phyloP scores from a whole-genome alignment of 2,888 invertebrate species.

The Coelogynopora nodosa region DNA sequence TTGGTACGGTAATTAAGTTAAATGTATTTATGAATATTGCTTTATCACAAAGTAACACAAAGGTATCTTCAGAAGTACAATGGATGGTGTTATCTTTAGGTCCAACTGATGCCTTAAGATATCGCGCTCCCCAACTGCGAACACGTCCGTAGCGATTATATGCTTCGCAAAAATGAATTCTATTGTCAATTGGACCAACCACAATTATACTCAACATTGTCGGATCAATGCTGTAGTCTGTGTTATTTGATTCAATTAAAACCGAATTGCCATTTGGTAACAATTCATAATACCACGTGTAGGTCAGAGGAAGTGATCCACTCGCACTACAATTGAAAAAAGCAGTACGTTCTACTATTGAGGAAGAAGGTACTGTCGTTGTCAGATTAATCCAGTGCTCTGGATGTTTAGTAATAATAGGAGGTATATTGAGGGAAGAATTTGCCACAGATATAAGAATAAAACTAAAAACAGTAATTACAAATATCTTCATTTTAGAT shows the following conservation, averaged over 20 bases:
- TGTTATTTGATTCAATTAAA: neutral
- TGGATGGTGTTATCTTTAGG: neutral
- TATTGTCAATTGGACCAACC: neutral
- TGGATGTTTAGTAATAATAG: neutral
- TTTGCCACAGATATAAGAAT: neutral
- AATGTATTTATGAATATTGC: neutral
- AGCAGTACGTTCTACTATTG: neutral
- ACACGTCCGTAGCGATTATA: neutral
- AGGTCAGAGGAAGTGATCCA: neutral
- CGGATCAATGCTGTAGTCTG: neutral
- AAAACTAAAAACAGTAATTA: no score
- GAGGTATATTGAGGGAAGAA: neutral
- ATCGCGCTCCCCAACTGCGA: conserved; percentile 17
- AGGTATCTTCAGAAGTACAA: neutral
- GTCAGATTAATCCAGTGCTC: neutral
- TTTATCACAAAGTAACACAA: neutral
- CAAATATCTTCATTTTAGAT: no score
- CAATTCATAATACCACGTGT: neutral
- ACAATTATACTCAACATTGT: neutral
- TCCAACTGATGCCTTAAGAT: neutral
- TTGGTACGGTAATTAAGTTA: neutral
- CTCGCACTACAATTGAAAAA: neutral
- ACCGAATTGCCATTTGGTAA: neutral
- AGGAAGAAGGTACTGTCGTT: neutral
- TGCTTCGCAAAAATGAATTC: neutral